Base-by-base conservation (phyloP, 2,888 invertebrate genomes). In the Dasypogon diadema region DNA sequence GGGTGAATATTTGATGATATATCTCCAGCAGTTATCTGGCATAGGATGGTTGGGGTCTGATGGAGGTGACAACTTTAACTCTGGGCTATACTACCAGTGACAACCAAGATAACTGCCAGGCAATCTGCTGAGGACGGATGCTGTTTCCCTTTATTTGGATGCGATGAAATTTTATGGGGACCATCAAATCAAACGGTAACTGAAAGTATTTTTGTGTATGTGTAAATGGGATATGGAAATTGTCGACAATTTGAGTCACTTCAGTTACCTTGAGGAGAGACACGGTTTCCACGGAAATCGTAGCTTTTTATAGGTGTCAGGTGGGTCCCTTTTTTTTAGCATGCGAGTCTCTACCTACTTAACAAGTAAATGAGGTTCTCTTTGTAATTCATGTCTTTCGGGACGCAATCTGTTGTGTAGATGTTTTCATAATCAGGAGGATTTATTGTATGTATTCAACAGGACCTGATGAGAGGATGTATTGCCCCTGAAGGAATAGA, bases 101-200 rank as follows among this genome's bases (percentile, higher is more conserved):
- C 37, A 60, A 60, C 37, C 37, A 37, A 60, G 18, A 37, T 21
- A 60, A 60, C 60, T 60, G 60, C 34, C 34, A 60, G 37, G 37
- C 37, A 60, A 60, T 60, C 21, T 42, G 42, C 2, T 42, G 8
- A 12, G 42, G n/a, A 42, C 42, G 42, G 42, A 42, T 42, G 42
- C n/a, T 42, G 42, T 42, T 42, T 42, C 42, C 42, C 12, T 42
- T 42, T 42, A 42, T 42, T 42, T 42, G 42, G 42, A 12, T 42
- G 42, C 42, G 42, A 42, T 42, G 42, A 42, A 42, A 42, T 42
- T 42, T 42, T 42, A 42, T 42, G 42, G 42, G n/a, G 3, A 12
- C 8, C 42, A 42, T 42, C 42, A 42, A 42, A 42, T 42, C 42
- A 42, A 42, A 42, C 42, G 42, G 42, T 12, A 42, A 12, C 8